These are phyloP conservation scores for Cervus canadensis DNA, from an alignment of 2,113 vertebrate genomes.

Conservation along the genomic window DNA sequence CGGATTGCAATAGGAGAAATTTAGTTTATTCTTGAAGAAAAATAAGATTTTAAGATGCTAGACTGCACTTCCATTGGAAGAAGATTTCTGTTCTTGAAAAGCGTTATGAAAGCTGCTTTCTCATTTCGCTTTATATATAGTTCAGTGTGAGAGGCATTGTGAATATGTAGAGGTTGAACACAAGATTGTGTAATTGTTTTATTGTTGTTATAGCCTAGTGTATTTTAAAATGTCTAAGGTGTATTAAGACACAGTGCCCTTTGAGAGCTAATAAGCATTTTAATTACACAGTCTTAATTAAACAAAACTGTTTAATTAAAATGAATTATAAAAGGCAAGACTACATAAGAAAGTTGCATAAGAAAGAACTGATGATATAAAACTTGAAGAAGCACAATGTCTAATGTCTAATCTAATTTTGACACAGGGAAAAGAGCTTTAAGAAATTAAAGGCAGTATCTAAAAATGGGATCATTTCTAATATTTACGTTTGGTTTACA, in stretches of 20 bases:
- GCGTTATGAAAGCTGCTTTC: conserved; percentile 21
- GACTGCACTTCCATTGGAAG: not conserved
- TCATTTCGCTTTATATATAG: not conserved
- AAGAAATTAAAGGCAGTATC: not conserved
- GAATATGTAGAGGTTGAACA: not conserved
- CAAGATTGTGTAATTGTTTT: conserved; percentile 24
- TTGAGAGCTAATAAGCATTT: conserved; percentile 43
- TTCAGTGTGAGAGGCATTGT: not conserved
- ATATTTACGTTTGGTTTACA: not conserved
- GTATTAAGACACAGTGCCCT: conserved; percentile 41
- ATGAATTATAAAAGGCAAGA: conserved; percentile 57
- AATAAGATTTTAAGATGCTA: not conserved
- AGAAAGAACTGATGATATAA: conserved; percentile 19
- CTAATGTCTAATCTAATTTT: conserved; percentile 32
- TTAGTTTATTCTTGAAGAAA: not conserved
- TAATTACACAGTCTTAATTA: conserved; percentile 53
- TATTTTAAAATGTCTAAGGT: conserved; percentile 39
- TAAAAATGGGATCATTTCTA: conserved; percentile 21
- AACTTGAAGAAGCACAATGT: conserved; percentile 19
- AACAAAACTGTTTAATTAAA: conserved; percentile 63
- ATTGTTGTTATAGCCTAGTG: not conserved
- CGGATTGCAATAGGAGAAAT: not conserved
- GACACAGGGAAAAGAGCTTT: not conserved
- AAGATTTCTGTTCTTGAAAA: not conserved
- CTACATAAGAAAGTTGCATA: conserved; percentile 4